Percentiles rank a stretch among this genome's conserved stretches.
Evolutionary conservation across 1,140 invertebrate genomes (phyloP).

Genomic region (Octopus bimaculoides): DNA sequence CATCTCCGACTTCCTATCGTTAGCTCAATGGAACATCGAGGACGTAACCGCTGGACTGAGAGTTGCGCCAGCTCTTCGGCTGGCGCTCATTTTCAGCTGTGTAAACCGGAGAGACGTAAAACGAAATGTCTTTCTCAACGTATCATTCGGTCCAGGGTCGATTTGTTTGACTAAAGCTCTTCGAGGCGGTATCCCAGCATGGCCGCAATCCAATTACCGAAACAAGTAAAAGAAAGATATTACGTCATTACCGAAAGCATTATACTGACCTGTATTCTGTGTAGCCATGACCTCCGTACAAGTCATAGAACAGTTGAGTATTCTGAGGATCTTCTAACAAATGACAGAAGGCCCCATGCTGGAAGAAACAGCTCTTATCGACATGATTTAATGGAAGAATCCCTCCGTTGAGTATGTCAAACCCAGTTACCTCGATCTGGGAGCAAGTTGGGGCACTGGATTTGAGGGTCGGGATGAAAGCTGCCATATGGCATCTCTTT

Average conservation of each 20-base stretch:
- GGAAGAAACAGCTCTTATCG: constrained; percentile 8
- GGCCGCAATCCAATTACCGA: too few relatives aligned
- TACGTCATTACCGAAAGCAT: background rate
- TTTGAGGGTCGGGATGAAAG: background rate
- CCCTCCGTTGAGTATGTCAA: background rate
- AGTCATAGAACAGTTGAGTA: background rate
- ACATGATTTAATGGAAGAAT: background rate
- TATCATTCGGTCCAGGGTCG: too few relatives aligned
- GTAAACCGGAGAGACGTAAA: too few relatives aligned
- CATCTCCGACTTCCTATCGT: too few relatives aligned
- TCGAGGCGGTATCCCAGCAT: too few relatives aligned
- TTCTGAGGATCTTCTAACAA: background rate
- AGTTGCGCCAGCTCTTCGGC: too few relatives aligned
- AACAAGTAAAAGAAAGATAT: too few relatives aligned
- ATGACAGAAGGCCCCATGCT: background rate
- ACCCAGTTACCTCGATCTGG: background rate
- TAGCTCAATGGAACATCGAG: too few relatives aligned
- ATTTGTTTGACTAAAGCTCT: too few relatives aligned
- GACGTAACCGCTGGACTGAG: too few relatives aligned
- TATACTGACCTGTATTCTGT: constrained; percentile 2
- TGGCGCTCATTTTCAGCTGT: too few relatives aligned
- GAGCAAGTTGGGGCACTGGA: background rate
- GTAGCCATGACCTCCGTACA: constrained; percentile 1
- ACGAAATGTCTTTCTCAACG: too few relatives aligned
- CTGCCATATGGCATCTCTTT: background rate